A percentile compares a stretch with the other conserved stretches of the same genome.
Evolutionary conservation across 2,797 vertebrate genomes (phyloP).

Genomic region (Momotus momota): DNA sequence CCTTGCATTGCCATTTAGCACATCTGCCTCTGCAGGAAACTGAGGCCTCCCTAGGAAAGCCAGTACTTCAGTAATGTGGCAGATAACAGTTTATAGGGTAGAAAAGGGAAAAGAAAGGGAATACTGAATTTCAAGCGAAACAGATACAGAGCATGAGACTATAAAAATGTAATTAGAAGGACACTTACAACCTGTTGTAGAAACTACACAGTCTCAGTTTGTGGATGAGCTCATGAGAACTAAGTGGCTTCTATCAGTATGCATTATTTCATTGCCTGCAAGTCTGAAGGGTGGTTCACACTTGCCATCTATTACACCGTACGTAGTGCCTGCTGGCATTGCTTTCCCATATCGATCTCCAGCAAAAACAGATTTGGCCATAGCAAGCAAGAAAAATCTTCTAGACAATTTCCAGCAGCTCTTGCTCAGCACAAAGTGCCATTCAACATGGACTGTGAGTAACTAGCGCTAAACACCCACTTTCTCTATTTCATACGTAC

Average conservation of each 20-base stretch:
- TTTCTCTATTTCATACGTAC: background rate
- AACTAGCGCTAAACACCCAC: background rate
- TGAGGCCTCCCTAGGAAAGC: constrained; percentile 58
- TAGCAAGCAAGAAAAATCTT: background rate
- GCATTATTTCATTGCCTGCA: background rate
- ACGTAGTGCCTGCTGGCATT: constrained; percentile 14
- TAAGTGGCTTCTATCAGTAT: background rate
- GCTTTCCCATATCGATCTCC: constrained; percentile 3
- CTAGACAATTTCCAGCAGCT: constrained; percentile 43
- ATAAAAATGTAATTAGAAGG: constrained; percentile 48
- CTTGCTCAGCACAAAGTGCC: constrained; percentile 38
- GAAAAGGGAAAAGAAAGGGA: background rate
- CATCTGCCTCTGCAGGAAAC: constrained; percentile 56
- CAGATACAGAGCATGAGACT: background rate
- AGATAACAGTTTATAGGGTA: background rate
- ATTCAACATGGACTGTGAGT: background rate
- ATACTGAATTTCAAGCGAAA: constrained; percentile 4
- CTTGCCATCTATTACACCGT: constrained; percentile 13
- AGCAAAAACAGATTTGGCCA: constrained; percentile 1
- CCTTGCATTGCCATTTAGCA: constrained; percentile 41
- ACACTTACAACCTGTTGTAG: background rate
- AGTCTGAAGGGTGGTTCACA: constrained; percentile 1
- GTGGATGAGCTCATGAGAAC: background rate
- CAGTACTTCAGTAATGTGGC: background rate
- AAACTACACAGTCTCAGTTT: constrained; percentile 10